A percentile compares a stretch with the other conserved stretches of the same genome.
Evolutionary conservation across 2,797 vertebrate species (phyloP).

Genomic region (Nyctalus aviator): DNA sequence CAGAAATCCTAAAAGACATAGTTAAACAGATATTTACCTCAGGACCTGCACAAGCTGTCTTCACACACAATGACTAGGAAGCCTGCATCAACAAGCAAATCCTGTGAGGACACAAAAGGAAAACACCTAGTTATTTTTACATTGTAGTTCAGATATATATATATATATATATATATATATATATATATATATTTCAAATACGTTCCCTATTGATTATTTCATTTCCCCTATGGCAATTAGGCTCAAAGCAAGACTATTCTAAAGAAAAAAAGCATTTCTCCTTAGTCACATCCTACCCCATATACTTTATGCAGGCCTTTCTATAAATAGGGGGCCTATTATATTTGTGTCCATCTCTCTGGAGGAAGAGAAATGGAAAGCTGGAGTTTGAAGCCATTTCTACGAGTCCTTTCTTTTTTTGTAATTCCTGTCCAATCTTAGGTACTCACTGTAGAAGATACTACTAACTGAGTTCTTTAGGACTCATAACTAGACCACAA

Average conservation of each 20-base stretch:
- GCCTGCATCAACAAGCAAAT: not conserved
- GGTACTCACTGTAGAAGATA: not conserved
- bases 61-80: not conserved
- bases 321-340: not conserved
- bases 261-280: not conserved
- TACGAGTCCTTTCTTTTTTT: not conserved
- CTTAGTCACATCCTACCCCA: not conserved
- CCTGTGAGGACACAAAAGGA: not conserved
- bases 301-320: not conserved
- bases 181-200: not conserved
- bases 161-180: not conserved
- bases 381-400: not conserved
- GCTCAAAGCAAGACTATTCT: not conserved
- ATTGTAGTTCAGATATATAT: not conserved
- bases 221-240: not conserved
- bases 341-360: not conserved
- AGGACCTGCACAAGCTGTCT: not conserved
- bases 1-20: not conserved
- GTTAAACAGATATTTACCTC: slow-evolving; percentile 1
- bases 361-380: not conserved
- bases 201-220: not conserved
- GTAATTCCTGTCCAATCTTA: not conserved
- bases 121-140: slow-evolving; percentile 36
- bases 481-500: not conserved
- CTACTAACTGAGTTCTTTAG: not conserved